phyloP scores from a whole-genome alignment of 2,888 invertebrate genomes.

The Agrypnus murinus region DNA sequence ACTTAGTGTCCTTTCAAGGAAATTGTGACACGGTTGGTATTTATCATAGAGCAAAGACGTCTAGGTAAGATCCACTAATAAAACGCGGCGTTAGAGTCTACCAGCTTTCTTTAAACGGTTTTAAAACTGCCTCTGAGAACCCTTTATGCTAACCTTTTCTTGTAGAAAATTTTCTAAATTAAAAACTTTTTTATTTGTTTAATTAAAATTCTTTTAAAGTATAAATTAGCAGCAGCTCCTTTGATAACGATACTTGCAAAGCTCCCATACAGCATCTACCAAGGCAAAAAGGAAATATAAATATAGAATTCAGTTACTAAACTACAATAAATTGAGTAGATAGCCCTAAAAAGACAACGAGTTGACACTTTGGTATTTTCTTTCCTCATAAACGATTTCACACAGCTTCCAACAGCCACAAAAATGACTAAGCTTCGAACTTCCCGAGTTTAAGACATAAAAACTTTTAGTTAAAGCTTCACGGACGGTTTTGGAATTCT shows the following conservation, averaged over 20 bases:
- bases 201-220: slow-evolving; percentile 7
- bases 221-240: background rate
- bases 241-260: no score
- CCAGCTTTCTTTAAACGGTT: no score
- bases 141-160: no score
- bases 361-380: slow-evolving; percentile 24
- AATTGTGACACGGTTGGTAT: slow-evolving; percentile 21
- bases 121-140: no score
- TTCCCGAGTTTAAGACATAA: slow-evolving; percentile 42
- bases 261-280: no score
- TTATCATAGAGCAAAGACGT: background rate
- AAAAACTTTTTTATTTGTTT: no score
- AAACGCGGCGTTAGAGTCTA: no score
- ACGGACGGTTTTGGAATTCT: slow-evolving; percentile 37
- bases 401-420: slow-evolving; percentile 35
- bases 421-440: slow-evolving; percentile 44
- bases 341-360: background rate
- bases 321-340: slow-evolving; percentile 10
- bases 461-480: slow-evolving; percentile 44
- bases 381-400: slow-evolving; percentile 44
- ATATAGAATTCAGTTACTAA: background rate
- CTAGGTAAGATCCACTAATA: slow-evolving; percentile 1
- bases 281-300: no score
- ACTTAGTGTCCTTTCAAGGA: slow-evolving; percentile 32
- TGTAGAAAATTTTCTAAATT: no score